phyloP scores from a whole-genome alignment of 1,140 invertebrate species.

The Drosophila auraria region DNA sequence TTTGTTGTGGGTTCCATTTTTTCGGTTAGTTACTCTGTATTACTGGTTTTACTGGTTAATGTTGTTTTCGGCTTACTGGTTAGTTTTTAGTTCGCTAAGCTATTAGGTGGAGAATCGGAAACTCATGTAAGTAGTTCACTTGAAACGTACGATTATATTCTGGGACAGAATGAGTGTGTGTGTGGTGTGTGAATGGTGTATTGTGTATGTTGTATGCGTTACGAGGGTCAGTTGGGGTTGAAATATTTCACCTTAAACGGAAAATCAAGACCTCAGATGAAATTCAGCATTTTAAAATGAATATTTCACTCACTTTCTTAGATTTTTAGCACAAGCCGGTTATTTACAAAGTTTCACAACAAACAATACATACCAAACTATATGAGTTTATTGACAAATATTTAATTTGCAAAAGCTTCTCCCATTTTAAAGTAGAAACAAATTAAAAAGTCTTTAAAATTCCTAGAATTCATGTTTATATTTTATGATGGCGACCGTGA shows the following conservation, averaged over 20 bases:
- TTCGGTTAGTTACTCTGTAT: conserved; percentile 16
- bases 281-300: neutral
- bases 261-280: neutral
- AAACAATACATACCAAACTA: neutral
- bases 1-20: conserved; percentile 25
- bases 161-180: conserved; percentile 1
- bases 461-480: too few species aligned
- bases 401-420: neutral
- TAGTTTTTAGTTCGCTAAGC: conserved; percentile 65
- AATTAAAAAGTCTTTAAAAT: neutral
- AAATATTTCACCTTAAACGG: neutral
- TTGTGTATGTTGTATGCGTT: conserved; percentile 6
- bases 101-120: conserved; percentile 82
- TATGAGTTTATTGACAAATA: too few species aligned
- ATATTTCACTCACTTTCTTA: neutral
- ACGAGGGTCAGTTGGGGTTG: neutral
- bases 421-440: neutral
- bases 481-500: neutral
- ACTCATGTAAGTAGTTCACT: conserved; percentile 69
- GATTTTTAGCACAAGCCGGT: neutral
- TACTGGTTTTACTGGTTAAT: conserved; percentile 23
- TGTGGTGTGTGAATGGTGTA: neutral
- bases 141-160: conserved; percentile 56
- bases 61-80: conserved; percentile 34
- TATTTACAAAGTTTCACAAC: conserved; percentile 5